Conservation (phyloP, 2,888 invertebrate species). For the Eulithis testata region DNA sequence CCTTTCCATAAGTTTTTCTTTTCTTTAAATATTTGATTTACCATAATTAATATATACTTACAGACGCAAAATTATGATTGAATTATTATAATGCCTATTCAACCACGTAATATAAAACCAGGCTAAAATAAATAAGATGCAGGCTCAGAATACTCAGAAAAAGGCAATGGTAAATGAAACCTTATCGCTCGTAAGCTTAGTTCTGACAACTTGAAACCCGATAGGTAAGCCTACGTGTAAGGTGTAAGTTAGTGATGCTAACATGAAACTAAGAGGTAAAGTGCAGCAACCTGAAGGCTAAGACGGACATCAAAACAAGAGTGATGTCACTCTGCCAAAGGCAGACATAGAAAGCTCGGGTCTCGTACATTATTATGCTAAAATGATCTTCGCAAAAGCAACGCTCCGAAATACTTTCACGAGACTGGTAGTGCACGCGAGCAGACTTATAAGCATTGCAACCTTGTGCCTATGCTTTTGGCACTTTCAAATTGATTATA, state of each 20-base stretch:
- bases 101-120: not conserved
- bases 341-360: slow-evolving; percentile 74
- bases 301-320: slow-evolving; percentile 46
- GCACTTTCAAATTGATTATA: slow-evolving; percentile 42
- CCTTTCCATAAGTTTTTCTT: not conserved
- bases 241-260: slow-evolving; percentile 8
- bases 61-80: no score
- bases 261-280: slow-evolving; percentile 24
- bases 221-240: slow-evolving; percentile 1
- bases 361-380: slow-evolving; percentile 75
- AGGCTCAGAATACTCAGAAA: slow-evolving; percentile 4
- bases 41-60: no score
- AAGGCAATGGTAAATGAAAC: slow-evolving; percentile 12
- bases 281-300: slow-evolving; percentile 40
- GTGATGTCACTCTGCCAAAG: slow-evolving; percentile 56
- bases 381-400: slow-evolving; percentile 75
- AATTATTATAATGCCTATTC: no score
- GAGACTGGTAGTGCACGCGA: slow-evolving; percentile 74
- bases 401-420: slow-evolving; percentile 81
- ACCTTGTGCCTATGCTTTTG: slow-evolving; percentile 43
- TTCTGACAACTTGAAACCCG: slow-evolving; percentile 20
- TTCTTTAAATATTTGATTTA: not conserved
- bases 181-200: slow-evolving; percentile 2
- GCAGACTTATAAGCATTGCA: slow-evolving; percentile 59
- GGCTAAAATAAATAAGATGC: not conserved